Conservation (phyloP, 1,140 invertebrate genomes). For the Panagrolaimus sp. region DNA sequence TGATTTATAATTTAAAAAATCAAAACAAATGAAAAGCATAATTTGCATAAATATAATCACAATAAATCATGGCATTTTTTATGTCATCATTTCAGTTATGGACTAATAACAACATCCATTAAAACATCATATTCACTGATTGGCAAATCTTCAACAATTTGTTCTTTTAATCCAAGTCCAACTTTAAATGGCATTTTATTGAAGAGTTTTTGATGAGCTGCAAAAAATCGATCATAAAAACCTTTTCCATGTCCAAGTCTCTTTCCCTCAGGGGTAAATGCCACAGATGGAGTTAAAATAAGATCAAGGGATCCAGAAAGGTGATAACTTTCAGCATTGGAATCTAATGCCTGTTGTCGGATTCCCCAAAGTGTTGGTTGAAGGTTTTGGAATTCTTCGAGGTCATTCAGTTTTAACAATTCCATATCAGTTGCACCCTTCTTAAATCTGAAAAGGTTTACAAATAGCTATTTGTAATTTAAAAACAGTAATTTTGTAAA, state of each 20-base stretch:
- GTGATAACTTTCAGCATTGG: background rate
- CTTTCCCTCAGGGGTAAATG: conserved; percentile 19
- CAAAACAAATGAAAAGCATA: too few species aligned
- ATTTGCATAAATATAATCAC: too few species aligned
- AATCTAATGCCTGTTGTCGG: conserved; percentile 20
- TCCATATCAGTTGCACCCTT: conserved; percentile 26
- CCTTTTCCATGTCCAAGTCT: conserved; percentile 30
- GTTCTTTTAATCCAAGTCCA: conserved; percentile 19
- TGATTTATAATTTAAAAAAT: too few species aligned
- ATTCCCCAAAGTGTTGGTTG: conserved; percentile 26
- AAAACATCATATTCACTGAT: conserved; percentile 19
- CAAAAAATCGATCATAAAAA: conserved; percentile 28
- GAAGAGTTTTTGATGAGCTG: conserved; percentile 21
- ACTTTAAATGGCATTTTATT: conserved; percentile 18
- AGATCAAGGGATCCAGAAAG: conserved; percentile 24
- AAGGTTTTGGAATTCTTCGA: conserved; percentile 24
- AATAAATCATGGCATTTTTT: too few species aligned
- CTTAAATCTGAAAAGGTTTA: background rate
- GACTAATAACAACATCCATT: too few species aligned
- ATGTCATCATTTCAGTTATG: too few species aligned
- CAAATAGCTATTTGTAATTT: too few species aligned
- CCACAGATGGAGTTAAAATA: conserved; percentile 26
- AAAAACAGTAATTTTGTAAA: too few species aligned
- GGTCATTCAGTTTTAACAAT: conserved; percentile 16
- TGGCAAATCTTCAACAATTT: conserved; percentile 23